Evolutionary conservation across 2,113 vertebrate species (phyloP).

Genomic region (Mesembrinibis cayennensis): DNA sequence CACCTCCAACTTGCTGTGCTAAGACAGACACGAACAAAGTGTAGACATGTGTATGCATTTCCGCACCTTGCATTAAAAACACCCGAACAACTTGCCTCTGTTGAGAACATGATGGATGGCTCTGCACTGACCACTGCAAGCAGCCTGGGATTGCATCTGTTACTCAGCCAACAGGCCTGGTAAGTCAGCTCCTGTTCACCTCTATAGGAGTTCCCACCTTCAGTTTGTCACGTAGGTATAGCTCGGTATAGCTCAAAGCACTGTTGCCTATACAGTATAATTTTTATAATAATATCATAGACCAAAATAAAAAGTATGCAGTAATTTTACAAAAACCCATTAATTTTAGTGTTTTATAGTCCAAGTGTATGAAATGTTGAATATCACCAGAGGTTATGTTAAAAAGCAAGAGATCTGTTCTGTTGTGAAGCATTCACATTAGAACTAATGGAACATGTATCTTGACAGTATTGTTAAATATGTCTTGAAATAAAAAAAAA

Average conservation of each 20-base stretch:
- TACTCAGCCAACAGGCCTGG: background rate
- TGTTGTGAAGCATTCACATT: background rate
- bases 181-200: background rate
- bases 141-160: background rate
- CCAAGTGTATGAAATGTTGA: background rate
- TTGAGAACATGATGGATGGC: background rate
- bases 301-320: background rate
- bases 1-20: background rate
- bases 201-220: background rate
- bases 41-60: accelerated
- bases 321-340: background rate
- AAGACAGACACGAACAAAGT: background rate
- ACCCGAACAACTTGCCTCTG: background rate
- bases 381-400: background rate
- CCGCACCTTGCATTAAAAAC: background rate
- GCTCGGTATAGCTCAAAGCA: background rate
- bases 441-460: background rate
- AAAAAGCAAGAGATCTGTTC: background rate
- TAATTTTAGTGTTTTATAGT: background rate
- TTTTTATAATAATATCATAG: background rate
- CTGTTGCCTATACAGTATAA: background rate
- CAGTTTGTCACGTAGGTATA: accelerated
- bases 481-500: background rate
- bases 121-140: background rate
- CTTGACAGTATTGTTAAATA: background rate